Percentiles rank a stretch among this genome's conserved stretches.
Evolutionary conservation across 2,888 invertebrate species (phyloP).

Genomic region (Drosophila imparisetae): DNA sequence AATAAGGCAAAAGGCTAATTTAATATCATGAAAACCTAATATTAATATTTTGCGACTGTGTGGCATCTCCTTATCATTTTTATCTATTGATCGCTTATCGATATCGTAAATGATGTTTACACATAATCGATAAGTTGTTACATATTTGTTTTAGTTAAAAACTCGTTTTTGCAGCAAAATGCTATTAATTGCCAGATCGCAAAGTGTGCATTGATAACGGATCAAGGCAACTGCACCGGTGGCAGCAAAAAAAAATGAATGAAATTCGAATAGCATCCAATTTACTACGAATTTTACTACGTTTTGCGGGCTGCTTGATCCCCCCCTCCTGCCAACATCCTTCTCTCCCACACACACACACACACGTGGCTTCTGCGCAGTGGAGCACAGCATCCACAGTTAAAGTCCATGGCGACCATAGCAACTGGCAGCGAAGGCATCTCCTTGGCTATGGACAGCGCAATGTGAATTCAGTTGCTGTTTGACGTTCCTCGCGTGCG

Average conservation of each 20-base stretch:
- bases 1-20: too few species aligned
- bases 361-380: conserved; percentile 60
- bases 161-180: neutral
- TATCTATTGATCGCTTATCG: neutral
- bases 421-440: conserved; percentile 49
- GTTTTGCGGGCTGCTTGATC: conserved; percentile 10
- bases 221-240: conserved; percentile 22
- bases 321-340: neutral
- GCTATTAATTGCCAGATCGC: neutral
- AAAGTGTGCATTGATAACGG: neutral
- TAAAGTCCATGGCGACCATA: conserved; percentile 26
- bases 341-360: neutral
- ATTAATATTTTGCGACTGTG: neutral
- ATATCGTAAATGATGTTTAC: neutral
- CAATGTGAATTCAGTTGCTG: conserved; percentile 82
- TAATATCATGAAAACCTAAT: too few species aligned
- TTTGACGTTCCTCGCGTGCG: conserved; percentile 82
- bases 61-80: neutral
- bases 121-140: neutral
- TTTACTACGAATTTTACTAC: conserved; percentile 71
- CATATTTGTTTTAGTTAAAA: neutral
- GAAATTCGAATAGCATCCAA: conserved; percentile 64
- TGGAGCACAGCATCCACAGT: conserved; percentile 60
- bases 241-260: conserved; percentile 39
- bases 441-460: conserved; percentile 58